Evolutionary conservation across 2,888 invertebrate species (phyloP), one percentile per base, ranked within the genome.

Genomic region (Macaria liturata): DNA sequence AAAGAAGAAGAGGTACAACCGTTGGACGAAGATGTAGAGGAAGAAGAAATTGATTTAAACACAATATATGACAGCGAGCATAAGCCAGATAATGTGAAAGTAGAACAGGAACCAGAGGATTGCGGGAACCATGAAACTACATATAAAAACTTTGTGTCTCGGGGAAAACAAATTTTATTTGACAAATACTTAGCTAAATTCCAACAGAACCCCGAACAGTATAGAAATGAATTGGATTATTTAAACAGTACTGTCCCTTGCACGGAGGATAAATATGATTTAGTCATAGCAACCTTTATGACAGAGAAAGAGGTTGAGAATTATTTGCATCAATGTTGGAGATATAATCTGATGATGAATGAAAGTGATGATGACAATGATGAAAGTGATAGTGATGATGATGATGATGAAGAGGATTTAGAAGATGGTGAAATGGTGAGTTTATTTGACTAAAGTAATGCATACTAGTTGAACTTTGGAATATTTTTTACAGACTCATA

Each of bases 291-390:
- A 47, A 77, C 75, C 57, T 67, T 78, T 1, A 80, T 79, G 1
- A 80, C 85, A 0, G 83, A 86, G 64, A 88, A 89, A 4, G 90
- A 91, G 59, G 75, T 91, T 3, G 87, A 89, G 53, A 83, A 84
- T 58, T 88, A 90, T 61, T 67, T 90, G 50, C 83, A 83, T 65
- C 88, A 87, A 46, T 89, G 90, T 50, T 91, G 91, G 91, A 78
- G 83, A 57, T 88, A 85, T 65, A 85, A 87, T 62, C 81, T 78
- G 68, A 73, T 90, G 32, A 68, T 78, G 50, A 84, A 84, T 37
- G 81, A 84, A 37, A 69, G 57, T 37, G 4, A 37, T 1, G 34
- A 37, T 37, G 7, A 7, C 3, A 3, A 37, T 7, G 34, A 3
- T 37, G 34, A 37, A 34, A n/a, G n/a, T 20, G 20, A 20, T 1